Percentiles rank a stretch among this genome's conserved stretches.
phyloP scores from a whole-genome alignment of 2,888 invertebrate species.

The Calameuta idolon region DNA sequence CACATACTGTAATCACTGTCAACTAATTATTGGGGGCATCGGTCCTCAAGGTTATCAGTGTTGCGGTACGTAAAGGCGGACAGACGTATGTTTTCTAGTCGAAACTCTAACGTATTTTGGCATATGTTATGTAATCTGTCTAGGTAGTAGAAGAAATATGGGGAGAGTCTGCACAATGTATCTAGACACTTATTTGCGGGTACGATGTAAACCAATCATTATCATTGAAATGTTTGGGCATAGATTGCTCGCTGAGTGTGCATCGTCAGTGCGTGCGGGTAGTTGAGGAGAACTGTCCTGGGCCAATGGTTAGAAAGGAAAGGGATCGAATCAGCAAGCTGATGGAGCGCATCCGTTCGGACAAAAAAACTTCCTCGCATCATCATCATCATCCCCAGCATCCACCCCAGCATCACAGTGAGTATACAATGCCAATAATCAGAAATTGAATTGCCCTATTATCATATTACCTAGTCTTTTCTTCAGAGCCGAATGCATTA shows the following conservation, averaged over 20 bases:
- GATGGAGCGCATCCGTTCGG: constrained; percentile 75
- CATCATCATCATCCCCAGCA: constrained; percentile 53
- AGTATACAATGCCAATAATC: constrained; percentile 21
- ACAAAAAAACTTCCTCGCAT: constrained; percentile 68
- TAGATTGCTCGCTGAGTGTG: constrained; percentile 89
- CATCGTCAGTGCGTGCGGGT: constrained; percentile 85
- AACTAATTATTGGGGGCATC: constrained; percentile 92
- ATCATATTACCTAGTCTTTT: neutral
- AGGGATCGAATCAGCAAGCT: constrained; percentile 80
- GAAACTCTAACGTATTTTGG: neutral
- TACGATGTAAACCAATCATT: constrained; percentile 11
- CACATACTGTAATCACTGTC: constrained; percentile 94
- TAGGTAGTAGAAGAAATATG: neutral
- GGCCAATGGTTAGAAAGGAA: constrained; percentile 74
- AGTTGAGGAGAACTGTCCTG: constrained; percentile 86
- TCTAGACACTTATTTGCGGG: constrained; percentile 3
- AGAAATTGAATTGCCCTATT: neutral
- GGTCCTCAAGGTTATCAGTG: constrained; percentile 98
- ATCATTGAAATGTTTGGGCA: constrained; percentile 32
- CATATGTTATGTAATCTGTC: neutral
- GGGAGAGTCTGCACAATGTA: constrained; percentile 3
- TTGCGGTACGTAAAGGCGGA: constrained; percentile 74
- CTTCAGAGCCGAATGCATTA: neutral
- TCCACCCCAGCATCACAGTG: constrained; percentile 55
- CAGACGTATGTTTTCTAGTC: neutral